These are phyloP conservation scores for Sialia sialis DNA, from an alignment of 2,113 vertebrate species.

Conservation along the genomic window DNA sequence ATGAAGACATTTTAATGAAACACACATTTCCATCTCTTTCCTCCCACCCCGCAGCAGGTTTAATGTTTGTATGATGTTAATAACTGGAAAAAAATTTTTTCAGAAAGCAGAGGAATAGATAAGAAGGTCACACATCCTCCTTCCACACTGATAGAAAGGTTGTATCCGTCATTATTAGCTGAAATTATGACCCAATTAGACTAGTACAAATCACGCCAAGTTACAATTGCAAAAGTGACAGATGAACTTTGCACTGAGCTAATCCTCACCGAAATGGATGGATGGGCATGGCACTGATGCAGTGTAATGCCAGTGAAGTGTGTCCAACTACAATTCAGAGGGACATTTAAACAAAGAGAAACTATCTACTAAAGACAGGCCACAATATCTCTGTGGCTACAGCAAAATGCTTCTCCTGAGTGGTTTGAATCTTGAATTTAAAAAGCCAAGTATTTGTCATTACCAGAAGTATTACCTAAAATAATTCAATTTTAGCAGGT, in stretches of 20 bases:
- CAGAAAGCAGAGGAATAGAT: neutral
- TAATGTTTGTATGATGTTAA: neutral
- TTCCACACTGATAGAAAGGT: neutral
- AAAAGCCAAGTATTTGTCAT: neutral
- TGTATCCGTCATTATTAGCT: neutral
- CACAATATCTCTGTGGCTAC: neutral
- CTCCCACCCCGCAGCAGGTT: neutral
- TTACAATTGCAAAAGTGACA: accelerated
- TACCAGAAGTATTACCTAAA: neutral
- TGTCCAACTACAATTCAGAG: neutral
- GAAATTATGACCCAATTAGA: neutral
- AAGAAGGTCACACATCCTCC: neutral
- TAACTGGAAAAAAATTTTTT: neutral
- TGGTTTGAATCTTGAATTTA: neutral
- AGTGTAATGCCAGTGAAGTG: accelerated
- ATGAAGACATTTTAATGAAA: neutral
- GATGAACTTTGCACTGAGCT: neutral
- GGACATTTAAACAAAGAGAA: neutral
- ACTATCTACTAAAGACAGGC: neutral
- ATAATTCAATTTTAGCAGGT: neutral
- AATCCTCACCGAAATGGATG: accelerated
- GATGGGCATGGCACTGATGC: accelerated
- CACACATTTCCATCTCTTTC: neutral
- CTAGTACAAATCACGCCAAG: neutral
- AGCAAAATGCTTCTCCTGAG: neutral